Evolutionary conservation across 2,113 vertebrate species (phyloP), one percentile per base, ranked within the genome.

Genomic region (Bagarius yarrelli): DNA sequence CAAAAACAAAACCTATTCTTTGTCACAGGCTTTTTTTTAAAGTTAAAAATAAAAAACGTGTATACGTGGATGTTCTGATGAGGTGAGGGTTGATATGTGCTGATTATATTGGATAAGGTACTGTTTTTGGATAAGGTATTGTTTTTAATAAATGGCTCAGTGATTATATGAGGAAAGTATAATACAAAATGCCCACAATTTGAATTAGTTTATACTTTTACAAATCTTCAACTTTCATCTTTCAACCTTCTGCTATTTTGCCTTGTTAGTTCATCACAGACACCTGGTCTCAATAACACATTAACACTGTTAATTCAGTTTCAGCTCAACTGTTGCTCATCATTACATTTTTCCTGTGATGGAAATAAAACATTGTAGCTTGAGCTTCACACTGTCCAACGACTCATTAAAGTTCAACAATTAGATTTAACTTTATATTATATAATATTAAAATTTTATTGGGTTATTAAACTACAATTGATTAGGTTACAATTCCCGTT

Each of bases 21-120:
- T 50, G 27, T 44, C 27, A 9, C 4, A 5, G 25, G 25, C 80
- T 2, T 47, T n/a, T 57, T 67, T 25, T 2, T 25, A n/a, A n/a
- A 44, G 52, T 59, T 82, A 82, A 82, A 82, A 82, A 82, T 76
- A 82, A 60, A 72, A 21, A 52, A 2, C 0, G 44, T 32, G 18
- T 19, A 61, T 40, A 40, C 36, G 53, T 67, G 19, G 1, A 56
- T 55, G 21, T 34, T 55, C 27, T 40, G 50, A 30, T 1, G 52
- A 76, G 36, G n/a, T 21, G 40, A 63, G 44, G 6, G 18, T 63
- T 77, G 59, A 19, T 50, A 4, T 11, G 18, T 30, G 59, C 14
- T 56, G 52, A 40, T 32, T 69, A 25, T 25, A 47, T 70, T 79
- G 57, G 32, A 70, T 47, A 44, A 15, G 16, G 21, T 14, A 69